Percentiles rank a stretch among this genome's conserved stretches.
phyloP scores from a whole-genome alignment of 2,797 vertebrate species.

The Ficedula albicollis region DNA sequence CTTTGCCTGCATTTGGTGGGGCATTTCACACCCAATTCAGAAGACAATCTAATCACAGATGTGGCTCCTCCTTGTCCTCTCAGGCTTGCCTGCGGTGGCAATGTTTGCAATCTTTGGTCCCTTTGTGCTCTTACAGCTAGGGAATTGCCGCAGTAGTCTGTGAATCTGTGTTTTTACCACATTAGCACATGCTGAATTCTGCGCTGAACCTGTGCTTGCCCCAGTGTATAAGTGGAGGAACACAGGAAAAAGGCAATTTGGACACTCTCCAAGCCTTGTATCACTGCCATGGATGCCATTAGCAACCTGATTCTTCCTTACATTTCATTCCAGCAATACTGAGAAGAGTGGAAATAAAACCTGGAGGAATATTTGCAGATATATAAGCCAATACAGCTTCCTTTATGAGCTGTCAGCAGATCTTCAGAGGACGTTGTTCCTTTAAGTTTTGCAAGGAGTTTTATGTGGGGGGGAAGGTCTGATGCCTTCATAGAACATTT shows the following conservation, averaged over 20 bases:
- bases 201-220: neutral
- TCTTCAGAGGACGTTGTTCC: neutral
- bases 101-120: neutral
- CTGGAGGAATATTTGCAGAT: neutral
- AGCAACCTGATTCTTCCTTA: neutral
- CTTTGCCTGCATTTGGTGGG: neutral
- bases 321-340: neutral
- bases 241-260: neutral
- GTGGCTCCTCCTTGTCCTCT: neutral
- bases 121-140: neutral
- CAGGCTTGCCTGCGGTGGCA: neutral
- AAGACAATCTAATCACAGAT: neutral
- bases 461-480: accelerated
- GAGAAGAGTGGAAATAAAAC: neutral
- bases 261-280: neutral
- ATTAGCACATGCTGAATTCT: neutral
- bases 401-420: neutral
- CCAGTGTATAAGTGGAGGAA: neutral
- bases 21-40: neutral
- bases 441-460: neutral
- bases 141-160: neutral
- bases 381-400: neutral
- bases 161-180: neutral
- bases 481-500: neutral
- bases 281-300: neutral